Evolutionary conservation across 2,113 vertebrate genomes (phyloP).

Genomic region (Scomber scombrus): DNA sequence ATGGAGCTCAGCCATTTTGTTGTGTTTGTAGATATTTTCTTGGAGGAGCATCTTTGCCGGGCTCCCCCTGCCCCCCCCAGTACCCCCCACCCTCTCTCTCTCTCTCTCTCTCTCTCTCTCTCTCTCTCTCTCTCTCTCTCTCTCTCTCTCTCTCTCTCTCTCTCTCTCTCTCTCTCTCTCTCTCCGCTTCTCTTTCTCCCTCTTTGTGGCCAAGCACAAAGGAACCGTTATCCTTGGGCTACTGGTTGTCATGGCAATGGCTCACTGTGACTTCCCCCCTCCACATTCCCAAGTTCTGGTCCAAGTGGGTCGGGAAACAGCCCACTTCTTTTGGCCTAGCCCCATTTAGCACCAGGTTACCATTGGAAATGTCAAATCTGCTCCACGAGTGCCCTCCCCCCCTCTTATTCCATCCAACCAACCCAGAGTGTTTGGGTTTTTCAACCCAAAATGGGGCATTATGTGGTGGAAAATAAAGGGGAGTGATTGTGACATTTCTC

Average conservation of each 20-base stretch:
- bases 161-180: slow-evolving; percentile 37
- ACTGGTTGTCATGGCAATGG: slow-evolving; percentile 67
- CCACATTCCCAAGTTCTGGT: slow-evolving; percentile 78
- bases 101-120: slow-evolving; percentile 40
- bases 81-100: slow-evolving; percentile 3
- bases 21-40: slow-evolving; percentile 37
- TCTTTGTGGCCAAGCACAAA: slow-evolving; percentile 80
- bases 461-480: not conserved
- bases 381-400: slow-evolving; percentile 3
- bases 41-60: slow-evolving; percentile 40
- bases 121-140: slow-evolving; percentile 68
- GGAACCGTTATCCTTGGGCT: slow-evolving; percentile 79
- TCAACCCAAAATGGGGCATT: not conserved
- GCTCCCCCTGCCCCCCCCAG: not conserved
- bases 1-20: slow-evolving; percentile 29
- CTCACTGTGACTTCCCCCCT: slow-evolving; percentile 44
- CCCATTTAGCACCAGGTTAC: slow-evolving; percentile 28
- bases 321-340: slow-evolving; percentile 35
- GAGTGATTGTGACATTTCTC: not conserved
- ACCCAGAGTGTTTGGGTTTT: not conserved
- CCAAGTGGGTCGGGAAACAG: slow-evolving; percentile 73
- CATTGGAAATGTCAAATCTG: slow-evolving; percentile 4
- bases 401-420: slow-evolving; percentile 18
- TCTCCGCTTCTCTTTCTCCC: slow-evolving; percentile 64
- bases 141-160: slow-evolving; percentile 31